These are phyloP conservation scores for Upupa epops DNA, from an alignment of 2,113 vertebrate genomes.

Conservation along the genomic window DNA sequence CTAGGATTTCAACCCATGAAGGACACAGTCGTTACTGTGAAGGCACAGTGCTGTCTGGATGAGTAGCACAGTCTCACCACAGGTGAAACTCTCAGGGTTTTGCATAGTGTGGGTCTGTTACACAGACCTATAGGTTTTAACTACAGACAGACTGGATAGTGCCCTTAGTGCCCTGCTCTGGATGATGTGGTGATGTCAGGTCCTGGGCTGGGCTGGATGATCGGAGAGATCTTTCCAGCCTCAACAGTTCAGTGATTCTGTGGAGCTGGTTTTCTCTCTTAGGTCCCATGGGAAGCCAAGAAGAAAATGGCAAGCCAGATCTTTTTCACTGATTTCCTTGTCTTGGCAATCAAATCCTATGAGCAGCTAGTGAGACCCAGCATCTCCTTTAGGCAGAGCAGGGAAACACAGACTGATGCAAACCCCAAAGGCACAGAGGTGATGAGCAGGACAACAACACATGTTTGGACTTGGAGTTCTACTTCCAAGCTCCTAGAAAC, in stretches of 20 bases:
- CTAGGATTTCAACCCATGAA: not conserved
- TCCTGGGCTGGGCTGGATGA: too few relatives aligned
- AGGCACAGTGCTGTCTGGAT: not conserved
- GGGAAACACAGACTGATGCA: accelerated
- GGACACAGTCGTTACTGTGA: not conserved
- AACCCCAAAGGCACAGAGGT: not conserved
- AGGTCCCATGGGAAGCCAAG: too few relatives aligned
- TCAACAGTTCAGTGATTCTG: too few relatives aligned
- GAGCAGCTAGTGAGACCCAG: not conserved
- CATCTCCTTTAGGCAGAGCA: not conserved
- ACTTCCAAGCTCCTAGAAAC: not conserved
- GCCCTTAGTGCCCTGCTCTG: too few relatives aligned
- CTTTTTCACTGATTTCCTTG: too few relatives aligned
- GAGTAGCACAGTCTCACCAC: not conserved
- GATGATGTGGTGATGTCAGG: too few relatives aligned
- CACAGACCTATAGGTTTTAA: not conserved
- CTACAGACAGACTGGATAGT: too few relatives aligned
- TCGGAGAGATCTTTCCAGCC: too few relatives aligned
- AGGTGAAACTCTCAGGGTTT: not conserved
- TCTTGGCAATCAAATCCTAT: not conserved
- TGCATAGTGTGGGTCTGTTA: not conserved
- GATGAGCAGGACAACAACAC: not conserved
- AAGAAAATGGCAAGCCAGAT: too few relatives aligned
- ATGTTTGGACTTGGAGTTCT: not conserved
- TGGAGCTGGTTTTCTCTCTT: too few relatives aligned